phyloP scores from a whole-genome alignment of 37 sponge, comb jelly and placozoan species.

The Cladorhizidae sp. region DNA sequence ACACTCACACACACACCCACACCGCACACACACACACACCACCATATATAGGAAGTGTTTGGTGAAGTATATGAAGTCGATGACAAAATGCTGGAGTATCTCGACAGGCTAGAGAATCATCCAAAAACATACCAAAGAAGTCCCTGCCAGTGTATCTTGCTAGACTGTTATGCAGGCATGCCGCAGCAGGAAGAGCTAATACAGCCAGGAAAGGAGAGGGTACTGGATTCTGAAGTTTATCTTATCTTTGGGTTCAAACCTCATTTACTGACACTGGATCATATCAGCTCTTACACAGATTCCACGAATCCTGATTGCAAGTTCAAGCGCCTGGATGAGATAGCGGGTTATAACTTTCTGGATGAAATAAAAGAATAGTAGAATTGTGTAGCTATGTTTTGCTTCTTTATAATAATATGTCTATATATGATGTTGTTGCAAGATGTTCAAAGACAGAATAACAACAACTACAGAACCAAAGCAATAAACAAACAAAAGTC shows the following conservation, averaged over 20 bases:
- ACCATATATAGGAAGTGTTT: conserved; percentile 37
- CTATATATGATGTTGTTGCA: no score
- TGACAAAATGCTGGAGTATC: conserved; percentile 33
- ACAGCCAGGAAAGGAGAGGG: conserved; percentile 2
- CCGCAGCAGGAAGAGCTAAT: no score
- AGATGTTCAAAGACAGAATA: no score
- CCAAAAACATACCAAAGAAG: conserved; percentile 42
- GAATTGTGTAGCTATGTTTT: no score
- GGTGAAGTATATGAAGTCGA: conserved; percentile 67
- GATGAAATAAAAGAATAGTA: no score
- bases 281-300: conserved; percentile 3
- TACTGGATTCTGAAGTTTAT: no score
- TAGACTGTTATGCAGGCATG: neutral
- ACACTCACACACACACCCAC: no score
- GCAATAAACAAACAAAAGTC: no score
- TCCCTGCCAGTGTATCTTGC: conserved; percentile 10
- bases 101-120: conserved; percentile 54
- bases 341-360: no score
- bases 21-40: no score
- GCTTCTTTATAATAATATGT: no score
- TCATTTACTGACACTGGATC: conserved; percentile 14
- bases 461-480: no score
- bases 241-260: conserved; percentile 28
- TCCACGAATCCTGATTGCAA: neutral
- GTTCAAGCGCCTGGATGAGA: neutral